Evolutionary conservation across 2,888 invertebrate species (phyloP).

Genomic region (Tetranychus piercei): DNA sequence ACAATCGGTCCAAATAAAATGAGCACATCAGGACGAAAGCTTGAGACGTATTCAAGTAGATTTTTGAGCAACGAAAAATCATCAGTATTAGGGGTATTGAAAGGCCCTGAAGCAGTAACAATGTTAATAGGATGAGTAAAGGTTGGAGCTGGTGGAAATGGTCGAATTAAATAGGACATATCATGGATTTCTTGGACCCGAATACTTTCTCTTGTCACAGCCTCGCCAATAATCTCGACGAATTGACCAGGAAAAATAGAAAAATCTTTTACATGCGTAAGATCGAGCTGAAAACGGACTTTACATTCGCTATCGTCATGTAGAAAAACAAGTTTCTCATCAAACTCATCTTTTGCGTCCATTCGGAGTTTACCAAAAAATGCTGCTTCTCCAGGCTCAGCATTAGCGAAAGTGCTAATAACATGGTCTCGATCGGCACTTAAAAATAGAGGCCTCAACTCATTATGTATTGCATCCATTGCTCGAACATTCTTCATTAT

Average conservation of each 20-base stretch:
- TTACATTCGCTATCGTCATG: background rate
- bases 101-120: constrained; percentile 18
- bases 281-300: constrained; percentile 6
- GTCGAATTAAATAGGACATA: background rate
- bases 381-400: background rate
- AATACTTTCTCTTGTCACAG: background rate
- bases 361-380: background rate
- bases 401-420: background rate
- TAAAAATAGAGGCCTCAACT: background rate
- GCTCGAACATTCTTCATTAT: background rate
- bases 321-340: background rate
- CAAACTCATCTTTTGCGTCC: background rate
- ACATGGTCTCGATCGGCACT: background rate
- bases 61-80: constrained; percentile 6
- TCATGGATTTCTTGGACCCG: constrained; percentile 5
- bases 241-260: constrained; percentile 22
- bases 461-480: background rate
- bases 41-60: constrained; percentile 14
- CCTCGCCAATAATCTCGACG: constrained; percentile 13
- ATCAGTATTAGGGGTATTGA: background rate
- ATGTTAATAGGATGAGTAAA: constrained; percentile 10
- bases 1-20: constrained; percentile 20
- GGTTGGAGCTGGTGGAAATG: background rate
- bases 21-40: constrained; percentile 14
- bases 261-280: background rate